These are phyloP conservation scores for Heliconius himera DNA, from an alignment of 1,140 invertebrate genomes.

Conservation along the genomic window DNA sequence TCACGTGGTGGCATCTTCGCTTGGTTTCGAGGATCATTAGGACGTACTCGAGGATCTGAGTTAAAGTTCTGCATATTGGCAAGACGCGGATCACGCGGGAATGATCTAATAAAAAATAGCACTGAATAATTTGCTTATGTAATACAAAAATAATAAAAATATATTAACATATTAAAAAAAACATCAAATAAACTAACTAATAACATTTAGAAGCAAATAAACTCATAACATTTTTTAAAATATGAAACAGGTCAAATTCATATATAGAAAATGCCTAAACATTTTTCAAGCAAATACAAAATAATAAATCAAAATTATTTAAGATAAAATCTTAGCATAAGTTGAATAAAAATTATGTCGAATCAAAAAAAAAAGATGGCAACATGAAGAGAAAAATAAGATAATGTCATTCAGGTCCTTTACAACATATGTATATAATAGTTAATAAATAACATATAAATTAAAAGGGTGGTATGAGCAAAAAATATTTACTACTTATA, in stretches of 20 bases:
- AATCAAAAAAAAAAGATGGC: background rate
- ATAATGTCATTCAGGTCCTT: background rate
- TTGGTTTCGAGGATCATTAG: conserved; percentile 85
- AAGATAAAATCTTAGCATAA: background rate
- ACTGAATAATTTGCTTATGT: background rate
- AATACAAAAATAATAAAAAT: too few species aligned
- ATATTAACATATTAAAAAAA: conserved; percentile 4
- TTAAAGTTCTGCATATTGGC: conserved; percentile 72
- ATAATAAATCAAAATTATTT: background rate
- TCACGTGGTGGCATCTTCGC: conserved; percentile 62
- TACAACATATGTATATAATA: background rate
- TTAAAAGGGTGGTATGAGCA: background rate
- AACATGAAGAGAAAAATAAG: background rate
- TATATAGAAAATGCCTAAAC: background rate
- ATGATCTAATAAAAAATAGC: conserved; percentile 62
- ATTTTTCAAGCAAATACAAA: background rate
- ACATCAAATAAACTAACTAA: conserved; percentile 18
- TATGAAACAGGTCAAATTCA: background rate
- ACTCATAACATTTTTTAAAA: background rate
- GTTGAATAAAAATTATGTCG: background rate
- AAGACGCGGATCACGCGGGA: conserved; percentile 83
- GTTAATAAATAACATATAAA: background rate
- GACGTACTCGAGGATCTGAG: conserved; percentile 85
- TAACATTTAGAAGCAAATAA: conserved; percentile 15
- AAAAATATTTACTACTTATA: background rate